These are phyloP conservation scores for Meandrina meandrites DNA, from an alignment of 92 coral and sea anemone species.

Conservation along the genomic window DNA sequence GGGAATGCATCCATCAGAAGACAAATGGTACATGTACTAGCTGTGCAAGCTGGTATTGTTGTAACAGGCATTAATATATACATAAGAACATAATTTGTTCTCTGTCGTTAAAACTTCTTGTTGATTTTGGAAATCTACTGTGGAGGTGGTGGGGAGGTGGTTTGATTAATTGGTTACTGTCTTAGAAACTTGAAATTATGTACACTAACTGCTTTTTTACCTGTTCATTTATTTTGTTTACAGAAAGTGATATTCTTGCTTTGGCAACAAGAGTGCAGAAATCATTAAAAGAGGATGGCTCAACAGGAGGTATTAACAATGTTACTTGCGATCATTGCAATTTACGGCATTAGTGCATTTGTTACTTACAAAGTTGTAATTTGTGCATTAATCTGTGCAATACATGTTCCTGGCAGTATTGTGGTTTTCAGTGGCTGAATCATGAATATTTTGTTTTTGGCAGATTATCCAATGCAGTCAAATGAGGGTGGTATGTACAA, in stretches of 20 bases:
- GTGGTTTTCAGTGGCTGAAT: no score
- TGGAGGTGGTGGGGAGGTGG: neutral
- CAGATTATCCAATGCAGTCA: constrained; percentile 93
- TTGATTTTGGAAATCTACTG: neutral
- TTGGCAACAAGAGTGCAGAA: constrained; percentile 92
- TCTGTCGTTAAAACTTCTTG: neutral
- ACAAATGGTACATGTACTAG: no score
- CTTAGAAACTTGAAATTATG: neutral
- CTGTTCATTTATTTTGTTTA: neutral
- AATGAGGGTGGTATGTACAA: constrained; percentile 87
- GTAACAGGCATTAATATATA: no score
- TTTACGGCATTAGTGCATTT: neutral
- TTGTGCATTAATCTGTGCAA: neutral
- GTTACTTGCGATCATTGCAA: neutral
- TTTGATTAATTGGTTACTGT: neutral
- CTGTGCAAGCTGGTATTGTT: no score
- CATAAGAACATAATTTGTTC: no score
- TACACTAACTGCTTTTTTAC: neutral
- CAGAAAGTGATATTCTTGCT: constrained; percentile 80
- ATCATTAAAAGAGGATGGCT: constrained; percentile 74
- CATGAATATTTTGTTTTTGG: neutral
- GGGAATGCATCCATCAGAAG: no score
- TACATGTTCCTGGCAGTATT: no score
- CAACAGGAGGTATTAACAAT: constrained; percentile 30
- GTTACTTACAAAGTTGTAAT: neutral